A percentile compares a stretch with the other conserved stretches of the same genome.
Evolutionary conservation across 2,113 vertebrate species (phyloP).

Genomic region (Anolis sagrei): DNA sequence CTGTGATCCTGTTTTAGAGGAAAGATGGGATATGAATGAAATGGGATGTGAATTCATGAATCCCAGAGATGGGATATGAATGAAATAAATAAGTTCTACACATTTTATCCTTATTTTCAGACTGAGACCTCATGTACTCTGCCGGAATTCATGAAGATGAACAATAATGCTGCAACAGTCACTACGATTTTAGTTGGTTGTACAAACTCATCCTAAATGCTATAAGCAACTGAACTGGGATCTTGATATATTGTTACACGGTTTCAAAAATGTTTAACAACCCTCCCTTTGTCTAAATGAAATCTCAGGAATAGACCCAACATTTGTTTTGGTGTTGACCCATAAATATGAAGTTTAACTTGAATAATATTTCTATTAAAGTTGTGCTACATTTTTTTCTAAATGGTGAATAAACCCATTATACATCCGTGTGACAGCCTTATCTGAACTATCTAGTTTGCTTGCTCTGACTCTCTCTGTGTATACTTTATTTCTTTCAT

Average conservation of each 20-base stretch:
- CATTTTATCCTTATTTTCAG: too few relatives aligned
- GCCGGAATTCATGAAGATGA: not conserved
- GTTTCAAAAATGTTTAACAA: not conserved
- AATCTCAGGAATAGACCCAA: not conserved
- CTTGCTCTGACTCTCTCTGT: too few relatives aligned
- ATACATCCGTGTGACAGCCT: slow-evolving; percentile 42
- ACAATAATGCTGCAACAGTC: not conserved
- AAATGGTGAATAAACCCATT: slow-evolving; percentile 18
- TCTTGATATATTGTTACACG: not conserved
- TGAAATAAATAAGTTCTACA: too few relatives aligned
- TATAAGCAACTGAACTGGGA: not conserved
- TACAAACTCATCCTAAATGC: not conserved
- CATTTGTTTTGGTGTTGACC: slow-evolving; percentile 4
- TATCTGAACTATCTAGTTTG: not conserved
- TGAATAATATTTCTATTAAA: slow-evolving; percentile 43
- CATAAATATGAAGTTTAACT: slow-evolving; percentile 12
- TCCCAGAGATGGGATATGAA: too few relatives aligned
- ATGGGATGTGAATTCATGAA: too few relatives aligned
- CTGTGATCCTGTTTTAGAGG: too few relatives aligned
- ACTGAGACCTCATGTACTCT: too few relatives aligned
- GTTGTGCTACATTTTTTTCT: slow-evolving; percentile 54
- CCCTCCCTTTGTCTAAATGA: not conserved
- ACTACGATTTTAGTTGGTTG: not conserved
- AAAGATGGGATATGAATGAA: too few relatives aligned
- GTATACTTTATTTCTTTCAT: slow-evolving; percentile 40